Evolutionary conservation across 2,797 vertebrate genomes (phyloP).

Genomic region (Micropoecilia bifurca): DNA sequence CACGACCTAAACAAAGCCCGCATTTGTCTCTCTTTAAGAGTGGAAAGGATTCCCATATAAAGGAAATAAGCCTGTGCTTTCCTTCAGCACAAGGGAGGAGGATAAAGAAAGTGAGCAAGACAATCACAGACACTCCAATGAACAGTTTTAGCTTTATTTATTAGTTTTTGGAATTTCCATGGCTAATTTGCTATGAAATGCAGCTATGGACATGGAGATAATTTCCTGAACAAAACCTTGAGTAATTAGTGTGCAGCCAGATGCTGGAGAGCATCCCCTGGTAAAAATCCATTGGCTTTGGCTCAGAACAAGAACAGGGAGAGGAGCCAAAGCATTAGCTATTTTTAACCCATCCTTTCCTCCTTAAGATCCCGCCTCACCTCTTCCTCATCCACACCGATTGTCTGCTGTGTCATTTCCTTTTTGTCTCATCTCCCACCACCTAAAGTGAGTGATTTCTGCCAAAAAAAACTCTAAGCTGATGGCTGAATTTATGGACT

Average conservation of each 20-base stretch:
- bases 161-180: slow-evolving; percentile 78
- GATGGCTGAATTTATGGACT: not conserved
- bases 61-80: slow-evolving; percentile 67
- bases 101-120: slow-evolving; percentile 68
- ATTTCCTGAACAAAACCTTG: slow-evolving; percentile 78
- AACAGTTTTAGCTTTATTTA: slow-evolving; percentile 78
- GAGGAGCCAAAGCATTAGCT: slow-evolving; percentile 39
- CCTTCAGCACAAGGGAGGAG: slow-evolving; percentile 54
- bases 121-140: slow-evolving; percentile 68
- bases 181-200: slow-evolving; percentile 82
- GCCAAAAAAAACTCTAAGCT: slow-evolving; percentile 21
- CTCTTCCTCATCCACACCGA: slow-evolving; percentile 21
- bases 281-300: slow-evolving; percentile 51
- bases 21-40: slow-evolving; percentile 61
- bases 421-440: slow-evolving; percentile 37
- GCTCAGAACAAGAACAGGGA: slow-evolving; percentile 44
- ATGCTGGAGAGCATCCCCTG: slow-evolving; percentile 65
- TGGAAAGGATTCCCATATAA: slow-evolving; percentile 65
- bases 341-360: slow-evolving; percentile 43
- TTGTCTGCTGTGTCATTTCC: slow-evolving; percentile 30
- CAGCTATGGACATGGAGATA: slow-evolving; percentile 78
- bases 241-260: slow-evolving; percentile 80
- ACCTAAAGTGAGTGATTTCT: slow-evolving; percentile 41
- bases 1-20: slow-evolving; percentile 67
- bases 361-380: slow-evolving; percentile 49